Conservation (phyloP, 2,888 invertebrate genomes). For the Metallyticus violacea region DNA sequence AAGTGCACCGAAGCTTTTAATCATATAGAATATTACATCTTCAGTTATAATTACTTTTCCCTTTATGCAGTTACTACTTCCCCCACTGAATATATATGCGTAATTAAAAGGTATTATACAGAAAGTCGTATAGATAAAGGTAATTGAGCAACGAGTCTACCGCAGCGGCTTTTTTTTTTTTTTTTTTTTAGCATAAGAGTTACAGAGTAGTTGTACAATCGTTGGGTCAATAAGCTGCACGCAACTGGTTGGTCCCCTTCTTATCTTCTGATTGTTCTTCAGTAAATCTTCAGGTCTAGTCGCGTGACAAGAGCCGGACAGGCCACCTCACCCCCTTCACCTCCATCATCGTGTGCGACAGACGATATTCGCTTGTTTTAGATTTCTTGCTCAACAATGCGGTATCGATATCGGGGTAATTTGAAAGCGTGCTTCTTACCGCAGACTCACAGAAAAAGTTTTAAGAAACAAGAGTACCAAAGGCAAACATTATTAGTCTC, state of each 20-base stretch:
- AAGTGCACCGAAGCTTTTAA: background rate
- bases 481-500: too few species aligned
- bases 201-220: background rate
- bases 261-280: slow-evolving; percentile 12
- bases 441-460: too few species aligned
- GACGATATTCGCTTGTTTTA: background rate
- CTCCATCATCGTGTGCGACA: background rate
- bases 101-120: slow-evolving; percentile 25
- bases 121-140: slow-evolving; percentile 24
- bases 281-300: slow-evolving; percentile 1
- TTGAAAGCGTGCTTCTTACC: too few species aligned
- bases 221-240: background rate
- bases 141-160: slow-evolving; percentile 26
- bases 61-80: background rate
- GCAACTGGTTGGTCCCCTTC: background rate
- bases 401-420: background rate
- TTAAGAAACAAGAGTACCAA: too few species aligned
- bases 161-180: too few species aligned
- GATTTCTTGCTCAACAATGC: background rate
- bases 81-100: background rate
- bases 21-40: background rate
- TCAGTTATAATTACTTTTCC: background rate
- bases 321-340: background rate
- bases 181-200: background rate
- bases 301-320: background rate